Evolutionary conservation across 2,113 vertebrate species (phyloP).

Genomic region (Donacobius atricapilla): DNA sequence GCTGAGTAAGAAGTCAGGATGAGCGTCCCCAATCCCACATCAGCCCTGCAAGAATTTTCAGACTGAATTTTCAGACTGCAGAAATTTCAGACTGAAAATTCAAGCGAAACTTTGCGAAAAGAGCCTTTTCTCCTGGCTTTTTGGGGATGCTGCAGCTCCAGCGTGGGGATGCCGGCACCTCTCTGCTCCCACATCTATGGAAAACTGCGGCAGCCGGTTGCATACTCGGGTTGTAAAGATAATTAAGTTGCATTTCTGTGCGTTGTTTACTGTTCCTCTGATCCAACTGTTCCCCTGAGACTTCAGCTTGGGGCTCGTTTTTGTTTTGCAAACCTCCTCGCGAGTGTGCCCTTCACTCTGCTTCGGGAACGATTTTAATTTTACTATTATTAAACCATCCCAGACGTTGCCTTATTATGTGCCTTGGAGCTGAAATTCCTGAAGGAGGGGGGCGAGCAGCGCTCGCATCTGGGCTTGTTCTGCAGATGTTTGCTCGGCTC

Average conservation of each 20-base stretch:
- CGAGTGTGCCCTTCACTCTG: constrained; percentile 66
- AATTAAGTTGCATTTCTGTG: constrained; percentile 74
- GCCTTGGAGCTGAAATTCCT: constrained; percentile 72
- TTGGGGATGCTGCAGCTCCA: background rate
- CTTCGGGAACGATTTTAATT: constrained; percentile 69
- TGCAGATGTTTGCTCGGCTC: constrained; percentile 62
- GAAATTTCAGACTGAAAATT: background rate
- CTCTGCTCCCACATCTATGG: background rate
- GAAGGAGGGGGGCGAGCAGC: background rate
- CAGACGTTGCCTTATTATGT: constrained; percentile 65
- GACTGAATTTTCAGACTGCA: background rate
- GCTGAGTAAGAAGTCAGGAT: background rate
- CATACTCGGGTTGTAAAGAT: constrained; percentile 12
- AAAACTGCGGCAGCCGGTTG: background rate
- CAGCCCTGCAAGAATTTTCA: background rate
- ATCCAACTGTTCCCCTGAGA: constrained; percentile 63
- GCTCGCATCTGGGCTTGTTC: constrained; percentile 49
- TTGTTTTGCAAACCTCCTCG: constrained; percentile 54
- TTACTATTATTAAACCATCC: constrained; percentile 76
- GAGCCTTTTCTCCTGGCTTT: background rate
- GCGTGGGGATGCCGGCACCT: fast-evolving
- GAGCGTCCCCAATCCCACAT: fast-evolving
- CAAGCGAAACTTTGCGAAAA: background rate
- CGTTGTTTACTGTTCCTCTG: constrained; percentile 72
- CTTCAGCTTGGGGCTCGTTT: constrained; percentile 28